phyloP scores from a whole-genome alignment of 2,888 invertebrate species.

The Erannis defoliaria region DNA sequence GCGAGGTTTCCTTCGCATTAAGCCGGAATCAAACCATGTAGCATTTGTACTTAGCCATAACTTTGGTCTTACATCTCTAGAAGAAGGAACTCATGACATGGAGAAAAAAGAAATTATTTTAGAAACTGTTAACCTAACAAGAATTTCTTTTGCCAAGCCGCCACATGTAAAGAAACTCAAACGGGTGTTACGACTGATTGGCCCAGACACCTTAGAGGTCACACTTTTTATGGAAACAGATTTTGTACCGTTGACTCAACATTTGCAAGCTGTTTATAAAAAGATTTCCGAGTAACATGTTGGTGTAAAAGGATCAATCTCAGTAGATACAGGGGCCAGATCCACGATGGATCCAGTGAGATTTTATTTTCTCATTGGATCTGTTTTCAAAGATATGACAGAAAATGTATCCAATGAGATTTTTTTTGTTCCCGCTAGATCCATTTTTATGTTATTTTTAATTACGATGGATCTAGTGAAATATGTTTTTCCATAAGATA shows the following conservation, averaged over 20 bases:
- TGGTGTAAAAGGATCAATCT: no score
- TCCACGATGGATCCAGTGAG: no score
- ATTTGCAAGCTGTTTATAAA: slow-evolving; percentile 83
- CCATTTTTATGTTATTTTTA: no score
- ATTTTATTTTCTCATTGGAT: no score
- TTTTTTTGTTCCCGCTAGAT: no score
- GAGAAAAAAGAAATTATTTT: slow-evolving; percentile 76
- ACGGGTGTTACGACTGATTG: slow-evolving; percentile 66
- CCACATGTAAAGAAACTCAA: slow-evolving; percentile 81
- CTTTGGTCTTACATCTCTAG: slow-evolving; percentile 87
- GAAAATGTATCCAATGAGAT: no score
- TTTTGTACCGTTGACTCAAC: slow-evolving; percentile 82
- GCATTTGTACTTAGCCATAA: slow-evolving; percentile 87
- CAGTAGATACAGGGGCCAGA: no score
- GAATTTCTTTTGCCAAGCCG: slow-evolving; percentile 84
- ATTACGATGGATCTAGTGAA: no score
- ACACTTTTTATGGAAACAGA: slow-evolving; percentile 85
- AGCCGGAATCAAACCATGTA: slow-evolving; percentile 82
- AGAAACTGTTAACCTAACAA: slow-evolving; percentile 74
- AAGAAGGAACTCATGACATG: slow-evolving; percentile 84
- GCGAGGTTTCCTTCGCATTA: slow-evolving; percentile 87
- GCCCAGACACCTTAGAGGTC: slow-evolving; percentile 71
- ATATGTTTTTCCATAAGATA: no score
- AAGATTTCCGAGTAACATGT: slow-evolving; percentile 51
- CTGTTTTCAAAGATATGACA: no score